A percentile compares a stretch with the other conserved stretches of the same genome.
phyloP scores from a whole-genome alignment of 2,113 vertebrate species.

The Clarias batrachus region DNA sequence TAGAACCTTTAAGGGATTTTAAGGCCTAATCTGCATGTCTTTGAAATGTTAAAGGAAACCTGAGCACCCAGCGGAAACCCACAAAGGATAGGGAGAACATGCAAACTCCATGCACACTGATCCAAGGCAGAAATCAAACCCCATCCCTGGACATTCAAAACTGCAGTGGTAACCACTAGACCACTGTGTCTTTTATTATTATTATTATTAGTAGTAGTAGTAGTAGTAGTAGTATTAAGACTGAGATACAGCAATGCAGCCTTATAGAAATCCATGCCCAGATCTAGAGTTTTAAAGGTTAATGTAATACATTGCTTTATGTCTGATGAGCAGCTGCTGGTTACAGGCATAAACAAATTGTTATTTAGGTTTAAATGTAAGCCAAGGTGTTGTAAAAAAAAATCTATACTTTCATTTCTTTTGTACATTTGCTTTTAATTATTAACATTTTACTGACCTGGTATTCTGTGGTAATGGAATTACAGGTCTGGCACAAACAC shows the following conservation, averaged over 20 bases:
- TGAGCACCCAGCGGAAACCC: no score
- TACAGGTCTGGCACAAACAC: not conserved
- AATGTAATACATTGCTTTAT: not conserved
- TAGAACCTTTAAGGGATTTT: no score
- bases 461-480: not conserved
- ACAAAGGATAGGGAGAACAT: no score
- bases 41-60: no score
- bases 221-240: not conserved
- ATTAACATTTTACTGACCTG: not conserved
- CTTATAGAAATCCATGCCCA: not conserved
- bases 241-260: not conserved
- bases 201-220: not conserved
- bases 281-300: not conserved
- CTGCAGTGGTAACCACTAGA: no score
- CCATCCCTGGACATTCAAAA: no score
- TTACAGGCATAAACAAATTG: conserved; percentile 10
- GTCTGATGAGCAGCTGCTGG: not conserved
- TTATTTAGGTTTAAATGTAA: conserved; percentile 37
- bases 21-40: no score
- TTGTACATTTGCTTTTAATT: conserved; percentile 20
- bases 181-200: not conserved
- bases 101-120: no score
- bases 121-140: no score
- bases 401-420: conserved; percentile 21
- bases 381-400: not conserved